phyloP scores from a whole-genome alignment of 2,113 vertebrate genomes.

The Pollachius pollachius region DNA sequence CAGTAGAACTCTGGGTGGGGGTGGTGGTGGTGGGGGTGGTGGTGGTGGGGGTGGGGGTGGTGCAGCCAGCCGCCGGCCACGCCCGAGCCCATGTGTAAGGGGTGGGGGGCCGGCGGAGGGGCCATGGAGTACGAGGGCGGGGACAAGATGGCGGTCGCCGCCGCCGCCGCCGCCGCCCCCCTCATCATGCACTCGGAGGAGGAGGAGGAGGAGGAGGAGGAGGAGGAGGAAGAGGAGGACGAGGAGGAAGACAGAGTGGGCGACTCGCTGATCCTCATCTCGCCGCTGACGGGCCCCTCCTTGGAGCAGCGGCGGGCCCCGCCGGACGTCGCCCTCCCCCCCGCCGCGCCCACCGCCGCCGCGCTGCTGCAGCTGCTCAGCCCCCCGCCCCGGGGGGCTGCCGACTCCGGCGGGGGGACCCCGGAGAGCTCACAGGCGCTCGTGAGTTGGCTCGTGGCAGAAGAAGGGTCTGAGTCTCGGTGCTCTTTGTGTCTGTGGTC shows the following conservation, averaged over 20 bases:
- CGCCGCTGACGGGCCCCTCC: conserved; percentile 61
- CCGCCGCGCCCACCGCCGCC: conserved; percentile 8
- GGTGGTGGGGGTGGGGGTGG: conserved; percentile 63
- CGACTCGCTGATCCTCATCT: conserved; percentile 80
- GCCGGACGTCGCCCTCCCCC: conserved; percentile 40
- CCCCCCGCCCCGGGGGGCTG: conserved; percentile 61
- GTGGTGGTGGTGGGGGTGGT: conserved; percentile 68
- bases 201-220: conserved; percentile 61
- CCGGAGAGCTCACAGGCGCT: conserved; percentile 81
- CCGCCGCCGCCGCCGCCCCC: conserved; percentile 71
- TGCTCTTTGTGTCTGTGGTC: conserved; percentile 76
- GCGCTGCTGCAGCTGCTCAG: conserved; percentile 40
- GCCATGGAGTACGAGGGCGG: conserved; percentile 85
- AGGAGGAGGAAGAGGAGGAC: conserved; percentile 58
- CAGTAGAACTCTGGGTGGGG: conserved; percentile 85
- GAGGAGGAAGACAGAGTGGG: conserved; percentile 39
- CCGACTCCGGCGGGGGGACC: conserved; percentile 57
- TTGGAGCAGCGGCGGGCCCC: conserved; percentile 79
- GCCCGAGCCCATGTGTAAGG: conserved; percentile 77
- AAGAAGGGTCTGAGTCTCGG: conserved; percentile 67
- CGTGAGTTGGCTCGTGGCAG: conserved; percentile 70
- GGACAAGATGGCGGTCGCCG: conserved; percentile 44
- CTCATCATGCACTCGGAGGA: conserved; percentile 85
- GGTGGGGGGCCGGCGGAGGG: conserved; percentile 71
- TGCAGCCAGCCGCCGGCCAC: conserved; percentile 84